These are phyloP conservation scores for Enteromius unitaeniatus DNA, from an alignment of 2,797 vertebrate genomes.

Conservation along the genomic window DNA sequence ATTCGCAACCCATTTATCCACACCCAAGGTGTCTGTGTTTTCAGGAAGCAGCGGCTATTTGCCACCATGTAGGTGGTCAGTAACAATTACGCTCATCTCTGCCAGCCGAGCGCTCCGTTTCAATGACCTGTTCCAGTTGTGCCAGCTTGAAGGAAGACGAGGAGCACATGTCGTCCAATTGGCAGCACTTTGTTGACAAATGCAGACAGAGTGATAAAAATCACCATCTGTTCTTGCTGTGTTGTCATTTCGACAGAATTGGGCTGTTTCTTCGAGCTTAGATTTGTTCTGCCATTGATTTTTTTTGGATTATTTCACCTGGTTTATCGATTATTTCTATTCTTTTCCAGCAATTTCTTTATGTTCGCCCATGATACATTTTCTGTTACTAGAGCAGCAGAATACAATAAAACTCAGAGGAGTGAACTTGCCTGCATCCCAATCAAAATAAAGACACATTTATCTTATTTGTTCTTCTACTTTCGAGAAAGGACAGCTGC, in stretches of 20 bases:
- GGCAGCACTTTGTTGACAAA: constrained; percentile 32
- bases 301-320: too few relatives aligned
- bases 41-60: constrained; percentile 39
- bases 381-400: not conserved
- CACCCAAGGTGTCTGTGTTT: constrained; percentile 47
- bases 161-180: constrained; percentile 1
- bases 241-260: not conserved
- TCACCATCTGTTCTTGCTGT: constrained; percentile 50
- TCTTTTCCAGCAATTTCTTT: constrained; percentile 10
- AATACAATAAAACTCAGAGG: not conserved
- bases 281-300: constrained; percentile 11
- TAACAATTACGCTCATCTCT: constrained; percentile 50
- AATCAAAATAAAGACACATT: not conserved
- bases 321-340: not conserved
- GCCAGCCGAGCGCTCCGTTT: constrained; percentile 56
- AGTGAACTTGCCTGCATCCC: not conserved
- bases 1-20: constrained; percentile 59
- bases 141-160: constrained; percentile 49
- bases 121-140: constrained; percentile 56
- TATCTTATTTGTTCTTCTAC: not conserved
- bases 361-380: not conserved
- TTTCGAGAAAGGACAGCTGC: not conserved
- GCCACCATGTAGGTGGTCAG: constrained; percentile 50
- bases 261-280: constrained; percentile 15
- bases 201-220: constrained; percentile 48